Evolutionary conservation across 2,797 vertebrate species (phyloP).

Genomic region (Neopelma chrysocephalum): DNA sequence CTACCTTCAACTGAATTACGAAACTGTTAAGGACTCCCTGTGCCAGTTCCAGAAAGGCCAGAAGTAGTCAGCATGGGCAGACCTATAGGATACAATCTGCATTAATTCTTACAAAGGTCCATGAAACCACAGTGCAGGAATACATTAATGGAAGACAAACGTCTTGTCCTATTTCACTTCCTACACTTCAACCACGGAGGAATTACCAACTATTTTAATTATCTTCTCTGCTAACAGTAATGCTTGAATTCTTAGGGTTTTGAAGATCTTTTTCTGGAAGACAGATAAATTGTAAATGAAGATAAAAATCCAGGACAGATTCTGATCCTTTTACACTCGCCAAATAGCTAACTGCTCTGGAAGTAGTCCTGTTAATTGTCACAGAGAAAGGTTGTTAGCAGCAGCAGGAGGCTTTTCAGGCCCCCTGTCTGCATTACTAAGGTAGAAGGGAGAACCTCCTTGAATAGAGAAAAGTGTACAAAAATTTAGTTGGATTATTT

Average conservation of each 20-base stretch:
- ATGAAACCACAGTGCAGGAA: background rate
- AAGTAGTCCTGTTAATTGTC: background rate
- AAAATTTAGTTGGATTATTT: background rate
- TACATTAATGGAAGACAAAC: background rate
- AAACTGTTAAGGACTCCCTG: background rate
- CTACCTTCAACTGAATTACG: background rate
- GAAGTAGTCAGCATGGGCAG: background rate
- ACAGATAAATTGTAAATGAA: background rate
- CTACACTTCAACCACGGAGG: background rate
- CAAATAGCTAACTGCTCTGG: background rate
- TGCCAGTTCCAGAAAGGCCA: background rate
- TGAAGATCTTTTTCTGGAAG: background rate
- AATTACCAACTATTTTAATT: conserved; percentile 27
- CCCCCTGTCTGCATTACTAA: background rate
- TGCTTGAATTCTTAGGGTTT: background rate
- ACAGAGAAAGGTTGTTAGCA: background rate
- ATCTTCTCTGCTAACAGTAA: background rate
- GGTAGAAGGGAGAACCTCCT: background rate
- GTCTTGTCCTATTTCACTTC: background rate
- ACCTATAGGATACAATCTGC: background rate
- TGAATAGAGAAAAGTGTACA: background rate
- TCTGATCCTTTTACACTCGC: background rate
- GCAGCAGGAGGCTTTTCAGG: background rate
- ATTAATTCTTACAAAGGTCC: background rate
- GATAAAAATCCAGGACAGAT: background rate